Evolutionary conservation across 2,888 invertebrate species (phyloP).

Genomic region (Tetranychus truncatus): DNA sequence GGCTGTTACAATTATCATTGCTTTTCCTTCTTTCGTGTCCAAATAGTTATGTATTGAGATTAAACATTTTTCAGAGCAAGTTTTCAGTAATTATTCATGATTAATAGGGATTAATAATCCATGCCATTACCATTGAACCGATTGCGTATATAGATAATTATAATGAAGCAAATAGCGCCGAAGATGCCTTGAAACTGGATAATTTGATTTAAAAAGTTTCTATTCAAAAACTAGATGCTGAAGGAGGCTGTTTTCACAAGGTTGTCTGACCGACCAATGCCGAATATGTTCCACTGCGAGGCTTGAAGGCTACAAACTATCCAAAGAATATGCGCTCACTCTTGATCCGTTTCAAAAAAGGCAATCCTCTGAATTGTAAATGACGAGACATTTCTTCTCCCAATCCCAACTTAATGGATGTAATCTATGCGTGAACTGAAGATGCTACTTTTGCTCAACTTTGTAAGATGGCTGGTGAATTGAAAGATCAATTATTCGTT

Average conservation of each 20-base stretch:
- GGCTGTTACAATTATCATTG: too few species aligned
- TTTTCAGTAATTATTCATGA: too few species aligned
- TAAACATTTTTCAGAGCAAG: too few species aligned
- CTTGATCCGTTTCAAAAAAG: conserved; percentile 93
- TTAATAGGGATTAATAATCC: too few species aligned
- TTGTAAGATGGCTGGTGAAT: conserved; percentile 59
- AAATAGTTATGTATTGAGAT: too few species aligned
- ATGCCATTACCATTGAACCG: neutral
- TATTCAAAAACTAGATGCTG: conserved; percentile 68
- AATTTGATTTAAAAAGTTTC: conserved; percentile 46
- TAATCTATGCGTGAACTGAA: conserved; percentile 85
- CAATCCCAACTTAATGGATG: conserved; percentile 88
- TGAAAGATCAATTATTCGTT: too few species aligned
- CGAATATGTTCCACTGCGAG: conserved; percentile 48
- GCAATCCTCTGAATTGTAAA: conserved; percentile 92
- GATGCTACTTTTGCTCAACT: conserved; percentile 76
- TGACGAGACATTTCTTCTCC: conserved; percentile 80
- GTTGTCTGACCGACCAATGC: conserved; percentile 59
- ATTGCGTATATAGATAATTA: neutral
- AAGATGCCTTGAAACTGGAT: conserved; percentile 5
- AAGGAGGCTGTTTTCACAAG: conserved; percentile 86
- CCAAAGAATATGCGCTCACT: conserved; percentile 79
- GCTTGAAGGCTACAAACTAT: conserved; percentile 43
- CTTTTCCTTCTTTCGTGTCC: too few species aligned
- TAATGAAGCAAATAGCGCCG: neutral